Conservation (phyloP, 2,113 vertebrate genomes). For the Catharus bicknelli region DNA sequence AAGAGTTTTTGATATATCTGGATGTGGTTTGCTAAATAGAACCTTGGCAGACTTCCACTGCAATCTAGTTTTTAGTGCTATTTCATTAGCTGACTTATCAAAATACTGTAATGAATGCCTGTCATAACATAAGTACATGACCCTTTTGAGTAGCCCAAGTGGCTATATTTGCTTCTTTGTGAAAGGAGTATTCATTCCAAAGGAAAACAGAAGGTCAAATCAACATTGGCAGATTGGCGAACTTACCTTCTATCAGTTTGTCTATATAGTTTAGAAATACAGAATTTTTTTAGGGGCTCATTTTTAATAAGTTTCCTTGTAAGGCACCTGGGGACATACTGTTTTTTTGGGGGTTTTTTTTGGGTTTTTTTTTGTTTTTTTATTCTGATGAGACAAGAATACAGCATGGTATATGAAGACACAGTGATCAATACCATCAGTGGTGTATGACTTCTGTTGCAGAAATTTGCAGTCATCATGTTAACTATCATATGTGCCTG, state of each 20-base stretch:
- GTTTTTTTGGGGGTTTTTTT: background rate
- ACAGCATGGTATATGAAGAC: background rate
- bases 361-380: background rate
- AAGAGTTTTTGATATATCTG: conserved; percentile 47
- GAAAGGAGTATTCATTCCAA: background rate
- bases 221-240: background rate
- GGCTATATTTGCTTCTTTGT: background rate
- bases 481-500: background rate
- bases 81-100: conserved; percentile 65
- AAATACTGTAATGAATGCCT: conserved; percentile 57
- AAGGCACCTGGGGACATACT: background rate
- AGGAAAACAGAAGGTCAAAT: conserved; percentile 33
- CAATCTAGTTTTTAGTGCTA: conserved; percentile 34
- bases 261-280: background rate
- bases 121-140: conserved; percentile 52
- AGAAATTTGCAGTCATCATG: background rate
- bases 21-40: conserved; percentile 51
- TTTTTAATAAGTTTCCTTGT: conserved; percentile 21
- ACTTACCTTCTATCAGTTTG: background rate
- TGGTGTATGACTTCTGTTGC: background rate
- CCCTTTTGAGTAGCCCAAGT: background rate
- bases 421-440: background rate
- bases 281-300: background rate
- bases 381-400: background rate
- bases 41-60: conserved; percentile 46